Base-by-base conservation (phyloP, 2,797 vertebrate genomes). In the Chloroceryle amazona region DNA sequence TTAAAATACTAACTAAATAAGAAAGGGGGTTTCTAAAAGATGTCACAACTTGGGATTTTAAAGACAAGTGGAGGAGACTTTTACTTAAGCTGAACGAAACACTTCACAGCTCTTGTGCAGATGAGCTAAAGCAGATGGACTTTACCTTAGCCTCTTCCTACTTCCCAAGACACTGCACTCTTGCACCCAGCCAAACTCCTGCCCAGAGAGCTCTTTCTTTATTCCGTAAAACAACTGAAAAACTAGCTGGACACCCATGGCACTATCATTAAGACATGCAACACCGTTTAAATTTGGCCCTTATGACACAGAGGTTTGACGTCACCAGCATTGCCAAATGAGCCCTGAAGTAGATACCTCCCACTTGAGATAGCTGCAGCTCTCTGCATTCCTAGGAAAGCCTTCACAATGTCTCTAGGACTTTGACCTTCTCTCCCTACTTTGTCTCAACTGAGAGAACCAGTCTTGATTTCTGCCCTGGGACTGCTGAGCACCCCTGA, bases 321-420 rank as follows among this genome's bases (percentile, higher is more conserved):
- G 51, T 71, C 63, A 74, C 17, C 0, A 1, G n/a, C 62, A 44
- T 46, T 87, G 63, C 63, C 78, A 51, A 92, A 89, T 1, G 2
- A 68, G 13, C 47, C 66, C 86, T 25, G 62, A 39, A 51, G 65
- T 5, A 65, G 58, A 26, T 41, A 74, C 10, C 37, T 60, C 37
- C 46, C 7, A 22, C 0, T 0, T 0, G 0, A 76, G 60, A 54
- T 3, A 51, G 42, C 9, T 55, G 31, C 67, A 41, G 33, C 25
- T 63, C 61, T 41, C 63, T 17, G 42, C 29, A 12, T 31, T 49
- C 81, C 55, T n/a, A 60, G 28, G 42, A 73, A 81, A 86, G n/a
- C 51, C 74, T 81, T 60, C 29, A 54, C 57, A 74, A 21, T 7
- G 1, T 9, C 21, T 21, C 37, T 22, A 28, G 51, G 79, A 72